These are phyloP conservation scores for Blastomussa wellsi DNA, from an alignment of 92 coral and sea anemone species.

Conservation along the genomic window DNA sequence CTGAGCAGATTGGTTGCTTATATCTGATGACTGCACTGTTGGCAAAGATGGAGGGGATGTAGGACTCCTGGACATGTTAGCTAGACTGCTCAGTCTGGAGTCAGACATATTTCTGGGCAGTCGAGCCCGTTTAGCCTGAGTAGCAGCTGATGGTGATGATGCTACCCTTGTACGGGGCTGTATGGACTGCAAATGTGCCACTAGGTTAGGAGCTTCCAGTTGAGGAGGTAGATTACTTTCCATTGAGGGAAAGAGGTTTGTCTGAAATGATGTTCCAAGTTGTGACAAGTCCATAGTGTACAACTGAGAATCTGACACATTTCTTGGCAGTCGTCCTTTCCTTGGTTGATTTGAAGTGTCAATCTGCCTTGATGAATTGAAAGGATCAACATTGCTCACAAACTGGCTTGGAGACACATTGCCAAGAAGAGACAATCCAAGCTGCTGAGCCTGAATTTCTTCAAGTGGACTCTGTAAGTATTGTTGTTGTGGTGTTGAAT, in stretches of 20 bases:
- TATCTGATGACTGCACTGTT: conserved; percentile 17
- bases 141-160: conserved; percentile 48
- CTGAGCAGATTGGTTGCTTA: conserved; percentile 25
- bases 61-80: conserved; percentile 47
- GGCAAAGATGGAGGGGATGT: conserved; percentile 47
- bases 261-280: conserved; percentile 45
- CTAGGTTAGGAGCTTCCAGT: conserved; percentile 95
- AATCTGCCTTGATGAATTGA: conserved; percentile 30
- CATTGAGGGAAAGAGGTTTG: conserved; percentile 64
- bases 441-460: conserved; percentile 49
- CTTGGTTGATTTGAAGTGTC: conserved; percentile 35
- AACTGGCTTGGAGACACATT: conserved; percentile 36
- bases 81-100: conserved; percentile 75
- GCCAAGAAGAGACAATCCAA: background rate
- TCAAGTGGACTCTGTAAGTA: conserved; percentile 35
- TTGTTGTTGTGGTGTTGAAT: conserved; percentile 31
- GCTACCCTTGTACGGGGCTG: conserved; percentile 63
- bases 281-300: conserved; percentile 83
- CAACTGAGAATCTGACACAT: conserved; percentile 92
- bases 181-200: conserved; percentile 89
- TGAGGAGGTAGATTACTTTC: conserved; percentile 87
- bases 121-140: conserved; percentile 82
- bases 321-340: conserved; percentile 81
- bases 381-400: conserved; percentile 26
- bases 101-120: conserved; percentile 97